Evolutionary conservation across 2,113 vertebrate genomes (phyloP).

Genomic region (Herpailurus yagouaroundi): DNA sequence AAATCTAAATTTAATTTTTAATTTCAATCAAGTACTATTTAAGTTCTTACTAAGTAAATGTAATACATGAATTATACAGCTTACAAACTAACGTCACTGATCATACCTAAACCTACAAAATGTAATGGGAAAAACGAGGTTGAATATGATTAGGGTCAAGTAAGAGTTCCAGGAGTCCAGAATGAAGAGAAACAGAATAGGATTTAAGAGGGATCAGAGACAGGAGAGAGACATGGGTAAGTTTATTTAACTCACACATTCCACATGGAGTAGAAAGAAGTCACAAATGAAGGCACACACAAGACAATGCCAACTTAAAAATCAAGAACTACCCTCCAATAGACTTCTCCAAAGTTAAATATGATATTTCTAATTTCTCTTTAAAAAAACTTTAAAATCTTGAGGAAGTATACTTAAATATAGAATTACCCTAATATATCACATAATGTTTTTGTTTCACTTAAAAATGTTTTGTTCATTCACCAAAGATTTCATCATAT

Average conservation of each 20-base stretch:
- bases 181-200: not conserved
- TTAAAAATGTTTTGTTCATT: not conserved
- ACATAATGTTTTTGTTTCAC: not conserved
- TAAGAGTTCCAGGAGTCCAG: not conserved
- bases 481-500: not conserved
- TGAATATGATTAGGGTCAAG: not conserved
- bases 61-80: not conserved
- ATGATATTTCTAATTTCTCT: not conserved
- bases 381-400: not conserved
- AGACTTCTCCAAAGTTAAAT: not conserved
- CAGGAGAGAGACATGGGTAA: not conserved
- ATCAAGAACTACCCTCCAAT: not conserved
- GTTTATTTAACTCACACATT: not conserved
- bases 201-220: not conserved
- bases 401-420: not conserved
- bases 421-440: not conserved
- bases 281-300: not conserved
- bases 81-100: not conserved
- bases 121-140: not conserved
- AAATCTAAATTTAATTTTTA: constrained; percentile 1
- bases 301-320: not conserved
- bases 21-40: not conserved
- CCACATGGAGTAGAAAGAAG: not conserved
- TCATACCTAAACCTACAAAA: not conserved
- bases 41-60: not conserved